Percentiles rank a stretch among this genome's conserved stretches.
phyloP scores from a whole-genome alignment of 2,113 vertebrate species.

The Chaetodon trifascialis region DNA sequence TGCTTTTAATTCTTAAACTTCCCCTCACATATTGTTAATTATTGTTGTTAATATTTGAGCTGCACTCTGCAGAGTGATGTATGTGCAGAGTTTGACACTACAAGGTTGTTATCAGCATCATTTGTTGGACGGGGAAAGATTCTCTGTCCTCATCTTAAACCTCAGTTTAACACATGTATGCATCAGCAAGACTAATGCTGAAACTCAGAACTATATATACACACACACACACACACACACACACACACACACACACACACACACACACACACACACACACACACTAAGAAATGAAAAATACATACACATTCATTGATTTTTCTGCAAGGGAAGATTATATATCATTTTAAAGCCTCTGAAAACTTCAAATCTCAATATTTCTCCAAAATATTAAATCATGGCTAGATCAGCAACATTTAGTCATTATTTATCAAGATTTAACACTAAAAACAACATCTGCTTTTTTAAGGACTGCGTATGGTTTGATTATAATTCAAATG shows the following conservation, averaged over 20 bases:
- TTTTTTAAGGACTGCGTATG: neutral
- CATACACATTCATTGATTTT: neutral
- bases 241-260: too few relatives aligned
- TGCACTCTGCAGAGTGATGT: neutral
- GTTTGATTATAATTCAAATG: neutral
- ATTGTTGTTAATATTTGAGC: neutral
- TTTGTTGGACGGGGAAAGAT: neutral
- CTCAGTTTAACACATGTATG: neutral
- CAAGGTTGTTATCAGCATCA: neutral
- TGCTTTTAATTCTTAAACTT: neutral
- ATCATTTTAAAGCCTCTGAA: neutral
- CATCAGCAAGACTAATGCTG: neutral
- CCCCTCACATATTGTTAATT: neutral
- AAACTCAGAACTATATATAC: neutral
- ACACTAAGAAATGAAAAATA: neutral
- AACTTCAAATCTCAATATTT: neutral
- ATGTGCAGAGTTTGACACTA: neutral
- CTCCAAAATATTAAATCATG: neutral
- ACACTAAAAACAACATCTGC: neutral
- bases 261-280: too few relatives aligned
- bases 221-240: too few relatives aligned
- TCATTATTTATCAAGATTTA: neutral
- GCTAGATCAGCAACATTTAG: neutral
- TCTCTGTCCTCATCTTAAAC: neutral
- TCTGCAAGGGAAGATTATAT: neutral